Percentiles rank a stretch among this genome's conserved stretches.
phyloP scores from a whole-genome alignment of 2,113 vertebrate genomes.

The Rhinichthys klamathensis region DNA sequence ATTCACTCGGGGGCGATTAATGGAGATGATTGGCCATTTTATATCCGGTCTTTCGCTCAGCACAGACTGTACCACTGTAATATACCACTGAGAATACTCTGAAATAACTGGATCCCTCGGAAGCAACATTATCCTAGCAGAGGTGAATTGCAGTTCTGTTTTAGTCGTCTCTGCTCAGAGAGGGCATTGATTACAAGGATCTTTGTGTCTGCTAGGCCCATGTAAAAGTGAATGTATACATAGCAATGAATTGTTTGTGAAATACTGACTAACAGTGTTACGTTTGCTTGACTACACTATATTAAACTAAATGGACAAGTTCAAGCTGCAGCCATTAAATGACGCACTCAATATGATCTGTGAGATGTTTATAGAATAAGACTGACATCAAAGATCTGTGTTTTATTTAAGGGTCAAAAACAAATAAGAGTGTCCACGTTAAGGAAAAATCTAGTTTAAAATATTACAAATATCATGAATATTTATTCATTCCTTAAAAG shows the following conservation, averaged over 20 bases:
- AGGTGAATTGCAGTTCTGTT: conserved; percentile 38
- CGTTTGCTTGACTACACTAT: background rate
- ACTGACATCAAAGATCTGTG: background rate
- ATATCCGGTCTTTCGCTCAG: conserved; percentile 8
- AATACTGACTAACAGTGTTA: background rate
- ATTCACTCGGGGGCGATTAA: conserved; percentile 38
- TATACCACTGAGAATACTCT: background rate
- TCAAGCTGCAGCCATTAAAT: background rate
- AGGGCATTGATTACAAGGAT: background rate
- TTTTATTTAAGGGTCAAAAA: background rate
- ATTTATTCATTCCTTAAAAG: no score
- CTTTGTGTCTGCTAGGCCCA: background rate
- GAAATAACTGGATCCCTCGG: conserved; percentile 15
- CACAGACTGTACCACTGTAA: conserved; percentile 37
- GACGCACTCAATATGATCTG: background rate
- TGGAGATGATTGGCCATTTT: conserved; percentile 45
- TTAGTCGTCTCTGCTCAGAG: background rate
- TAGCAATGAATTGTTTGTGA: background rate
- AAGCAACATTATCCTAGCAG: conserved; percentile 20
- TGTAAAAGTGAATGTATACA: background rate
- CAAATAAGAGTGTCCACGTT: background rate
- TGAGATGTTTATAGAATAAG: background rate
- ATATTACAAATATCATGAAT: no score
- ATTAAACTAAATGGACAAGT: background rate
- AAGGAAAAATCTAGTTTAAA: background rate